Evolutionary conservation across 2,113 vertebrate genomes (phyloP).

Genomic region (Osmerus mordax): DNA sequence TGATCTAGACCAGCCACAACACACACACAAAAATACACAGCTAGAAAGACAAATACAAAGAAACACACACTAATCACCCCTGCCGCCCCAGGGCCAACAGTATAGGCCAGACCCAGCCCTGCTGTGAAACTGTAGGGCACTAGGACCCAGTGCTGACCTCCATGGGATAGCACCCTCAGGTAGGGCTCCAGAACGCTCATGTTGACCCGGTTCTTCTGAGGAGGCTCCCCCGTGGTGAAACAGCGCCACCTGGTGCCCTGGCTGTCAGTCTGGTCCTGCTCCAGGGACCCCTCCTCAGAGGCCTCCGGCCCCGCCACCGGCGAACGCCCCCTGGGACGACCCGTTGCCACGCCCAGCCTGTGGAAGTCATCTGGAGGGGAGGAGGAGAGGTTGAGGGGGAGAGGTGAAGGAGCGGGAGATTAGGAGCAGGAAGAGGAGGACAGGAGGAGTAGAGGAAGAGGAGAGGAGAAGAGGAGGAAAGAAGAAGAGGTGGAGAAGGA

Average conservation of each 20-base stretch:
- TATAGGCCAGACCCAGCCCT: too few species aligned
- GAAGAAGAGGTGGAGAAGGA: not conserved
- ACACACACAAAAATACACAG: too few species aligned
- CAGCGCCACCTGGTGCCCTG: conserved; percentile 74
- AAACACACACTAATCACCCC: too few species aligned
- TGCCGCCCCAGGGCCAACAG: too few species aligned
- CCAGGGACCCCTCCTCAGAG: conserved; percentile 45
- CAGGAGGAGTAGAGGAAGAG: not conserved
- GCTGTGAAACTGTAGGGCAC: not conserved
- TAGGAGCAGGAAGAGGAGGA: not conserved
- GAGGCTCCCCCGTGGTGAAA: conserved; percentile 62
- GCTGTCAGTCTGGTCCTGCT: conserved; percentile 66
- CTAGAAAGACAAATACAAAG: too few species aligned
- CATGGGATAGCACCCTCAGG: conserved; percentile 75
- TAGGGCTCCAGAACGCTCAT: conserved; percentile 76
- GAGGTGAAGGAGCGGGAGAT: not conserved
- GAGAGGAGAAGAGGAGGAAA: not conserved
- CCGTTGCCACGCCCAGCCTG: conserved; percentile 37
- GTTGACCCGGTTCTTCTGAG: conserved; percentile 67
- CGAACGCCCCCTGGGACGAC: not conserved
- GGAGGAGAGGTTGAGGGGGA: not conserved
- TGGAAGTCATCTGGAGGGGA: conserved; percentile 68
- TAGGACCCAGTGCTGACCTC: conserved; percentile 65
- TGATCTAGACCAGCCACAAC: too few species aligned
- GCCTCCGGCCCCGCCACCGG: conserved; percentile 27